A percentile compares a stretch with the other conserved stretches of the same genome.
Conservation (phyloP, 2,888 invertebrate species). For the Mesochorus sp. region DNA sequence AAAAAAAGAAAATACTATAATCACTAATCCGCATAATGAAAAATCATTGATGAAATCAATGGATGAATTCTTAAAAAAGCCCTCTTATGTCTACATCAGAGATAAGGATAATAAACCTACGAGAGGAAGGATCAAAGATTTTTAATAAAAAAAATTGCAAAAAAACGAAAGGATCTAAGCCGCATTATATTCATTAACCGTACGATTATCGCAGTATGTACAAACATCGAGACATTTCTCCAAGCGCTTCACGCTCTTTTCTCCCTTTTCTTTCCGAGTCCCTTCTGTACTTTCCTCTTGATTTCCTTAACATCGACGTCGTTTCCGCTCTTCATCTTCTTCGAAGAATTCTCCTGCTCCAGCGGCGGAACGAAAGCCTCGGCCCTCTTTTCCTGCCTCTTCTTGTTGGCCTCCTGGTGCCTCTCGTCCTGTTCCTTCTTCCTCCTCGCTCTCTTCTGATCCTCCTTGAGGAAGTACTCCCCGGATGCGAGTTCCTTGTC, state of each 20-base stretch:
- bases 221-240: background rate
- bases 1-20: too few species aligned
- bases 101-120: too few species aligned
- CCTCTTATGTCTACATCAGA: too few species aligned
- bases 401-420: constrained; percentile 88
- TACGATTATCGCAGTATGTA: background rate
- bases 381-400: constrained; percentile 89
- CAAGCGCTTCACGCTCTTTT: constrained; percentile 44
- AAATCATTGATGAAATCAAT: too few species aligned
- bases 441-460: constrained; percentile 88
- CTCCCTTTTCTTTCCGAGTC: constrained; percentile 72
- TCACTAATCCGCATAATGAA: too few species aligned
- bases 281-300: constrained; percentile 90
- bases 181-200: too few species aligned
- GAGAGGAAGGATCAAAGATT: too few species aligned
- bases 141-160: constrained; percentile 51
- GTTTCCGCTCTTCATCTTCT: constrained; percentile 73
- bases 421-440: constrained; percentile 90
- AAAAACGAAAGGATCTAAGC: too few species aligned
- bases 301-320: constrained; percentile 87
- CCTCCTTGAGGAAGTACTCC: constrained; percentile 97
- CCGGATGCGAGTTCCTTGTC: constrained; percentile 97
- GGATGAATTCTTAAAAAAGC: too few species aligned
- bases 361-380: constrained; percentile 92
- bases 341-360: constrained; percentile 83